phyloP scores from a whole-genome alignment of 2,888 invertebrate species.

The Heteromyza rotundicornis region DNA sequence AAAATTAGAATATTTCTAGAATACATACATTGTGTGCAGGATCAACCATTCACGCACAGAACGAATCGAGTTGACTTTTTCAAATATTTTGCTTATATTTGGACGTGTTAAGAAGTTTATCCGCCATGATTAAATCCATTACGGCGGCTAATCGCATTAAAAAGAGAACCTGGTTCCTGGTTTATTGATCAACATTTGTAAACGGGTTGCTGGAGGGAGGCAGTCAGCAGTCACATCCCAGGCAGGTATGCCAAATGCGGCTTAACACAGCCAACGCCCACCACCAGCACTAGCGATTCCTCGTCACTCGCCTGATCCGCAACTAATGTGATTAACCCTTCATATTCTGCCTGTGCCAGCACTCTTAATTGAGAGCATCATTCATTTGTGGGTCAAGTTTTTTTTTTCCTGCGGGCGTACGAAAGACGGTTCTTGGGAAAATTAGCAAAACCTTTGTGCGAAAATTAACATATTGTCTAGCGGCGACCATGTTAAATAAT shows the following conservation, averaged over 20 bases:
- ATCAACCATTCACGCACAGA: too few species aligned
- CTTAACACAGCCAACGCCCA: slow-evolving; percentile 47
- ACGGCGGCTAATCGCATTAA: slow-evolving; percentile 57
- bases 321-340: slow-evolving; percentile 47
- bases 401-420: slow-evolving; percentile 12
- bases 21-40: slow-evolving; percentile 31
- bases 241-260: slow-evolving; percentile 33
- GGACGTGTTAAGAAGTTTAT: slow-evolving; percentile 40
- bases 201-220: slow-evolving; percentile 41
- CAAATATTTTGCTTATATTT: slow-evolving; percentile 55
- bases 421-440: slow-evolving; percentile 43
- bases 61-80: slow-evolving; percentile 46
- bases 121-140: slow-evolving; percentile 50
- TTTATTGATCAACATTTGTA: slow-evolving; percentile 62
- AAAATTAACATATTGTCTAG: slow-evolving; percentile 43
- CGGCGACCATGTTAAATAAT: slow-evolving; percentile 22
- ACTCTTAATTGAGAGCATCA: slow-evolving; percentile 51
- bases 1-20: slow-evolving; percentile 43
- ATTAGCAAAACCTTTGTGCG: slow-evolving; percentile 41
- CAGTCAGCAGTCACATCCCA: slow-evolving; percentile 29
- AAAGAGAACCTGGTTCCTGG: slow-evolving; percentile 30
- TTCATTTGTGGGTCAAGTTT: slow-evolving; percentile 48
- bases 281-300: neutral
- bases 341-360: slow-evolving; percentile 23
- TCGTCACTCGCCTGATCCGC: slow-evolving; percentile 33